Conservation (phyloP, 1,140 invertebrate genomes). For the Sitobion miscanthi region DNA sequence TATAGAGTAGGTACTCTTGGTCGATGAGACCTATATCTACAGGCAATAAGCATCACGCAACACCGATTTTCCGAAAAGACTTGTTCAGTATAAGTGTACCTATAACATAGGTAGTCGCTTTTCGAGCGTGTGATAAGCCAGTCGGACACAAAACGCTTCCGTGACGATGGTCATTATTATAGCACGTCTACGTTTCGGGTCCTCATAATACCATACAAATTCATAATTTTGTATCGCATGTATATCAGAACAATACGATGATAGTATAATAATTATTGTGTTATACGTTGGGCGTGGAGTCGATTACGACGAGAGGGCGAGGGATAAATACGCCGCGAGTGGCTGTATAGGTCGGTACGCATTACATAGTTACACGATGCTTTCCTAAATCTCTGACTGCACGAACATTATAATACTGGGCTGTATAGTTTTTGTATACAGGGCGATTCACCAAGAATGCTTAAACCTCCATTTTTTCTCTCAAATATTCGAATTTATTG, state of each 20-base stretch:
- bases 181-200: not conserved
- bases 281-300: not conserved
- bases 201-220: not conserved
- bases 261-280: not conserved
- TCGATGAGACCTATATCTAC: not conserved
- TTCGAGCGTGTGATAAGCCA: not conserved
- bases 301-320: not conserved
- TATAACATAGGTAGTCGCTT: not conserved
- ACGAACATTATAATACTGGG: not conserved
- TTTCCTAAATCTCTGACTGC: not conserved
- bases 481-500: not conserved
- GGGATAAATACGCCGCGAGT: not conserved
- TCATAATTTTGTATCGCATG: not conserved
- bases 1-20: not conserved
- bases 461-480: too few species aligned
- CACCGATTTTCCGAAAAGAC: not conserved
- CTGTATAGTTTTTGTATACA: not conserved
- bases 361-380: not conserved
- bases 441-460: not conserved
- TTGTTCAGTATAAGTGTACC: not conserved
- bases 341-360: not conserved
- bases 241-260: not conserved
- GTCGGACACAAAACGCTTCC: not conserved
- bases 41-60: not conserved
- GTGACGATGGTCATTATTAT: not conserved